Evolutionary conservation across 2,888 invertebrate genomes (phyloP).

Genomic region (Eupeodes luniger): DNA sequence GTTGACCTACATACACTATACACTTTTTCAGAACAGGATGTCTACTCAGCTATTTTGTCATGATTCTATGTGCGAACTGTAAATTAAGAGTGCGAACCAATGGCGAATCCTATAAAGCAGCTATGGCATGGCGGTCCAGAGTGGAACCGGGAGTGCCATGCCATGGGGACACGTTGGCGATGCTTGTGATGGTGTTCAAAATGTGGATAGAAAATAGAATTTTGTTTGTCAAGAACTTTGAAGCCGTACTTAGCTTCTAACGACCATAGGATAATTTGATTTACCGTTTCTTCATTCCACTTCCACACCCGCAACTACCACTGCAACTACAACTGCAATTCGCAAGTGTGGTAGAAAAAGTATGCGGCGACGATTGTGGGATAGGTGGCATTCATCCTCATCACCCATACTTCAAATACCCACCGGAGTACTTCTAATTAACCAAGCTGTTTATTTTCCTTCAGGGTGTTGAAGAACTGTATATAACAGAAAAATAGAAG

Average conservation of each 20-base stretch:
- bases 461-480: constrained; percentile 65
- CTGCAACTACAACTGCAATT: neutral
- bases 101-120: constrained; percentile 43
- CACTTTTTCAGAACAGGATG: constrained; percentile 35
- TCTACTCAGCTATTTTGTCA: constrained; percentile 62
- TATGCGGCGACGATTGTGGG: constrained; percentile 2
- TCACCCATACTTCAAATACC: constrained; percentile 39
- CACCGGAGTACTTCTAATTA: constrained; percentile 71
- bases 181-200: constrained; percentile 13
- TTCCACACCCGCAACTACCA: constrained; percentile 25
- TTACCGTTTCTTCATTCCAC: constrained; percentile 54
- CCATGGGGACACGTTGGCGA: constrained; percentile 15
- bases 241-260: constrained; percentile 70
- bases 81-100: constrained; percentile 45
- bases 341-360: neutral
- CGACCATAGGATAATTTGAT: constrained; percentile 70
- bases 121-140: no score
- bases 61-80: constrained; percentile 49
- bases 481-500: constrained; percentile 43
- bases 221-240: constrained; percentile 54
- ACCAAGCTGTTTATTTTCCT: constrained; percentile 73
- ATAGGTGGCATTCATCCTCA: constrained; percentile 4
- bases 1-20: constrained; percentile 44
- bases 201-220: constrained; percentile 20
- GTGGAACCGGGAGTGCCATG: neutral